Evolutionary conservation across 2,888 invertebrate species (phyloP), one percentile per base, ranked within the genome.

Genomic region (Chironomus riparius): DNA sequence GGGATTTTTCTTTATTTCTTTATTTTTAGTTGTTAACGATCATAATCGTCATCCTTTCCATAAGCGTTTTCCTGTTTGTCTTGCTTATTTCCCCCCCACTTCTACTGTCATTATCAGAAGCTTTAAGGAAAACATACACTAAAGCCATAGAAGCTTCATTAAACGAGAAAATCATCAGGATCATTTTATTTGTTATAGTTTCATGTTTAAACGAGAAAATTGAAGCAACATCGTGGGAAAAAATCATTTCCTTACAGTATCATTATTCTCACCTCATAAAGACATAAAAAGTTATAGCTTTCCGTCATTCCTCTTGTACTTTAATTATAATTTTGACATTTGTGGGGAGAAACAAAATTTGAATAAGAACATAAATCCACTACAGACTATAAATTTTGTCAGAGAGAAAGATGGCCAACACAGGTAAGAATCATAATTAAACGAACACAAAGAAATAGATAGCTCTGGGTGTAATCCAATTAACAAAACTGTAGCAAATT

Each of bases 401-500:
- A 28, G 5, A 38, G 47, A 47, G 28, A 48, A 70, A 7, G 47
- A 72, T 61, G 72, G 62, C 62, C 18, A 68, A 74, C 18, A 74
- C 74, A 74, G 74, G 74, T 74, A 47, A 68, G 74, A 50, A 56
- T 38, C 38, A 10, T 38, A 38, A 38, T 38, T 38, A 38, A 4
- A 28, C 5, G 28, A 28, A 28, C 6, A 28, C 28, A 28, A 38
- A 38, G 38, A 38, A 38, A 10, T 38, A 38, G 38, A 38, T 38
- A 38, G 38, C 38, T 38, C 10, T 38, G 38, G 38, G 38, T 38
- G 38, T 38, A 38, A 38, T 38, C 10, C 38, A 38, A 38, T 38
- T 38, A 38, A 38, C 38, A 2, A n/a, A 38, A 38, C 10, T 10
- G 38, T 38, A 38, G 38, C 38, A 10, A 28, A 10, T 38, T 38